Evolutionary conservation across 2,888 invertebrate genomes (phyloP), one percentile per base, ranked within the genome.

Genomic region (Agrypnus murinus): DNA sequence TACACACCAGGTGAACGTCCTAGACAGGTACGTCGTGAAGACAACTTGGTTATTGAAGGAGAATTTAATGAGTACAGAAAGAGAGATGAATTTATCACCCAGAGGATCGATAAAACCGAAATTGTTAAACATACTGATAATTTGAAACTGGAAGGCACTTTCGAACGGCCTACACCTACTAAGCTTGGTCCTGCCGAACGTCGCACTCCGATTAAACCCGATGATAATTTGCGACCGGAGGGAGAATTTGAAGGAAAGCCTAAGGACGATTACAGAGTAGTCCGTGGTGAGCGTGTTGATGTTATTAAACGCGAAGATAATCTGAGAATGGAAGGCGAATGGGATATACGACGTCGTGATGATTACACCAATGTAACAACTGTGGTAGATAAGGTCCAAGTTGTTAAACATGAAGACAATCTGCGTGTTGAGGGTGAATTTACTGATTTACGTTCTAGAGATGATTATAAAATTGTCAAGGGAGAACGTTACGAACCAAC

Each of bases 231-330:
- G n/a, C 79, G 79, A 71, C 87, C 89, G 5, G 91, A 91, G 85
- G 91, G 89, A 25, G 86, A 88, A 73, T 87, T 90, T 84, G 82
- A 74, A 76, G 55, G 80, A 65, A 81, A 87, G 64, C 87, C 84
- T 32, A 82, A 83, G 38, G 86, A 84, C 19, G 69, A 69, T 36
- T 60, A 45, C 12, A 87, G 83, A 69, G 90, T 86, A 75, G 92
- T 89, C 0, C 86, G 86, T 62, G 91, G 90, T 6, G 92, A 93
- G 80, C 86, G 91, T 66, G 88, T 88, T 3, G 88, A 90, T 79
- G 81, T 86, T 74, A 80, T 19, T 8, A 85, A 81, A 63, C 89
- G 87, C 1, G 84, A 86, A 64, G 90, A 90, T 77, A 90, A 90
- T 77, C 78, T 89, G 0, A 80, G 79, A 55, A 87, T 87, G 1